These are phyloP conservation scores for Parnassius apollo DNA, from an alignment of 2,888 invertebrate species.

Conservation along the genomic window DNA sequence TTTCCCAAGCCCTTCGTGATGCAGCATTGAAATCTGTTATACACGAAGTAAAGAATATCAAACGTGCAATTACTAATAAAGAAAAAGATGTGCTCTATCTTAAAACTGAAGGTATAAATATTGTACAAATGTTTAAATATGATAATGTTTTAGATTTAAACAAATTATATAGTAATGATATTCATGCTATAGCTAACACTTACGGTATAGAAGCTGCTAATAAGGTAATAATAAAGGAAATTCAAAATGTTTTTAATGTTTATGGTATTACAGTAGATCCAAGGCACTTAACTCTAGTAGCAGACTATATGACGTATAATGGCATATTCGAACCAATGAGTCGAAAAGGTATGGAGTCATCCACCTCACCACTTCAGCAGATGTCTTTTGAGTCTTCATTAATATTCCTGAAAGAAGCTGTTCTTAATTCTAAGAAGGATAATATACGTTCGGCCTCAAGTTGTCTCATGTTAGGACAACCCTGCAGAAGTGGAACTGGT, in stretches of 20 bases:
- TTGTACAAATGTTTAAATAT: constrained; percentile 93
- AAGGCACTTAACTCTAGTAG: constrained; percentile 94
- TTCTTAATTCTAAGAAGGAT: constrained; percentile 87
- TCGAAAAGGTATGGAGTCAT: constrained; percentile 93
- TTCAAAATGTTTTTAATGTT: constrained; percentile 96
- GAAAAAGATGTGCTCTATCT: constrained; percentile 84
- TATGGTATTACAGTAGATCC: constrained; percentile 98
- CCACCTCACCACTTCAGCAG: constrained; percentile 97
- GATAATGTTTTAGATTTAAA: constrained; percentile 89
- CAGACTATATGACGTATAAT: constrained; percentile 99
- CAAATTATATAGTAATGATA: constrained; percentile 94
- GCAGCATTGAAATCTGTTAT: constrained; percentile 87
- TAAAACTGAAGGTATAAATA: constrained; percentile 97
- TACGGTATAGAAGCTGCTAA: constrained; percentile 99
- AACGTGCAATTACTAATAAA: constrained; percentile 90
- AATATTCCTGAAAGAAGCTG: constrained; percentile 90
- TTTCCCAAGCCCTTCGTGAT: constrained; percentile 87
- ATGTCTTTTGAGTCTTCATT: constrained; percentile 98
- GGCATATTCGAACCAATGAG: constrained; percentile 95
- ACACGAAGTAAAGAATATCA: constrained; percentile 90
- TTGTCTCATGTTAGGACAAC: constrained; percentile 92
- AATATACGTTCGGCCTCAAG: constrained; percentile 91
- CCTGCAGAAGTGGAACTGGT: constrained; percentile 92
- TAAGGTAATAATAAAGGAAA: constrained; percentile 95
- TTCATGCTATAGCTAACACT: constrained; percentile 92